Evolutionary conservation across 30 jellyfish, hydroid and myxozoan genomes (phyloP).

Genomic region (Mastigias papua): DNA sequence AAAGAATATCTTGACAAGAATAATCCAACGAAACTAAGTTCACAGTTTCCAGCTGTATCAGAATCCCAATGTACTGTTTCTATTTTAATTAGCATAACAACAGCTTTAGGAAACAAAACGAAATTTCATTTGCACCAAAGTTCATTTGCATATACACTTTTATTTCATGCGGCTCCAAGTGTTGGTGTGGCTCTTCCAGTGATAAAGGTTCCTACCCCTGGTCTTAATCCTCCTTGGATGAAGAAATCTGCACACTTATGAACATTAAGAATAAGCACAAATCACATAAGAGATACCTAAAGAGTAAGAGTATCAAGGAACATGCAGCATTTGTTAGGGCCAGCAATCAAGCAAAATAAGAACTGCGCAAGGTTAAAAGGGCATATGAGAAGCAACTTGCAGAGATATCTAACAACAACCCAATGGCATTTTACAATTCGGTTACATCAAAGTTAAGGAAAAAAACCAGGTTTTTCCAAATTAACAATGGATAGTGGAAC

Average conservation of each 20-base stretch:
- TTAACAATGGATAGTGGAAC: constrained; percentile 56
- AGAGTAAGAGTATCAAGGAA: constrained; percentile 22
- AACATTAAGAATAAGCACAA: constrained; percentile 36
- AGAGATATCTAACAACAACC: constrained; percentile 21
- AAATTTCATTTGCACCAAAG: too few species aligned
- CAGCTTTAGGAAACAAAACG: too few species aligned
- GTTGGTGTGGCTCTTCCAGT: too few species aligned
- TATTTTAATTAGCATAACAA: too few species aligned
- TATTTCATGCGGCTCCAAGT: too few species aligned
- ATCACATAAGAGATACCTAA: constrained; percentile 13
- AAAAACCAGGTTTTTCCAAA: background rate
- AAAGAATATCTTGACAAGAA: too few species aligned
- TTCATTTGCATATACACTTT: too few species aligned
- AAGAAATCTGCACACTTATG: constrained; percentile 3
- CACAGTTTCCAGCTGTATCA: too few species aligned
- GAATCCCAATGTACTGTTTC: too few species aligned
- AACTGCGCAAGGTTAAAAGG: background rate
- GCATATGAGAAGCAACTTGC: background rate
- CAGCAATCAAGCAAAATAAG: constrained; percentile 22
- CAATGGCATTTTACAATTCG: constrained; percentile 35
- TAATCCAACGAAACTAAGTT: too few species aligned
- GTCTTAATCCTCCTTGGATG: constrained; percentile 60
- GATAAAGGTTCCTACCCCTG: too few species aligned
- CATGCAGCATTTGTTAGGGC: constrained; percentile 11
- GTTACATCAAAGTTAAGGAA: constrained; percentile 40